Percentiles rank a stretch among this genome's conserved stretches.
phyloP scores from a whole-genome alignment of 2,888 invertebrate species.

The Drosophila mimetica region DNA sequence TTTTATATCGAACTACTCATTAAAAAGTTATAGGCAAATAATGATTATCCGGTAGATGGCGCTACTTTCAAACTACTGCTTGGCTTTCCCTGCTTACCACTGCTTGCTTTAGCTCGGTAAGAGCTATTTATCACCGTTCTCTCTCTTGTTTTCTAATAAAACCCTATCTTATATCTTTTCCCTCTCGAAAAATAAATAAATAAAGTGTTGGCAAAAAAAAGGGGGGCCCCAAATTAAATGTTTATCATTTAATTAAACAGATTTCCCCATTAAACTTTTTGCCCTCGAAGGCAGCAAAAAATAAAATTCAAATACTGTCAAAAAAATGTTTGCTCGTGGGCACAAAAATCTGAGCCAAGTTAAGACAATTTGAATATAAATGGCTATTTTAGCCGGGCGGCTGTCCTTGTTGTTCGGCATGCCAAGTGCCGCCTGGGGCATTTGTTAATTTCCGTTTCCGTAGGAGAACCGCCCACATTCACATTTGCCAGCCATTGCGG shows the following conservation, averaged over 20 bases:
- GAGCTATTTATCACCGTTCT: too few relatives aligned
- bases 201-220: constrained; percentile 10
- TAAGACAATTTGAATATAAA: constrained; percentile 68
- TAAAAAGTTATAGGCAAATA: too few relatives aligned
- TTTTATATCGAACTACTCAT: too few relatives aligned
- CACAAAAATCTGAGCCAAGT: constrained; percentile 45
- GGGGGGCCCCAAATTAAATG: constrained; percentile 25
- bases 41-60: too few relatives aligned
- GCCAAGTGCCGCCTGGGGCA: constrained; percentile 67
- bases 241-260: constrained; percentile 42
- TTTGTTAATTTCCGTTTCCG: constrained; percentile 67
- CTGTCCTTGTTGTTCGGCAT: constrained; percentile 43
- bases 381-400: constrained; percentile 44
- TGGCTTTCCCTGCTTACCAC: too few relatives aligned
- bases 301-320: constrained; percentile 14
- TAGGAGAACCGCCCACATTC: background rate
- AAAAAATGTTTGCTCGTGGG: constrained; percentile 15
- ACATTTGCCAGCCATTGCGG: background rate
- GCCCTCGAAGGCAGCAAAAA: constrained; percentile 8
- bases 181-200: background rate
- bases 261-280: constrained; percentile 37
- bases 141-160: too few relatives aligned
- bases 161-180: background rate
- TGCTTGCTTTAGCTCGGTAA: too few relatives aligned
- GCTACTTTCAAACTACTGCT: too few relatives aligned